These are phyloP conservation scores for Crax fasciolata DNA, from an alignment of 2,797 vertebrate genomes.

Conservation along the genomic window DNA sequence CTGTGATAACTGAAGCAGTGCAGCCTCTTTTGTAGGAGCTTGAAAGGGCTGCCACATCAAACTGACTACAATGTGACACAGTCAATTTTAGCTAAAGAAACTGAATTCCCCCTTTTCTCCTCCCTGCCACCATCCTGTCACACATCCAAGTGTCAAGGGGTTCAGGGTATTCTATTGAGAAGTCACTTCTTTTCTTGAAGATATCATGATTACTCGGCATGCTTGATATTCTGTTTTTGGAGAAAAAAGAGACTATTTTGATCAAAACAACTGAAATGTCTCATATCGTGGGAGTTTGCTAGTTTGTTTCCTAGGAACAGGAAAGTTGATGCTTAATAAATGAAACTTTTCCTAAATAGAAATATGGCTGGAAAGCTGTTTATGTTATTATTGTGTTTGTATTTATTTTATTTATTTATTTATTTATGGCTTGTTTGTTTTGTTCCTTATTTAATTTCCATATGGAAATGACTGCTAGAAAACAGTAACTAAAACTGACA, in stretches of 20 bases:
- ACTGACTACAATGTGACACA: background rate
- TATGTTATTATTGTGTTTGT: background rate
- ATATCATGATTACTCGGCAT: background rate
- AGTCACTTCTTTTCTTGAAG: background rate
- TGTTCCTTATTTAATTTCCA: background rate
- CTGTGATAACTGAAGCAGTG: fast-evolving
- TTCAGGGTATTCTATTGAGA: background rate
- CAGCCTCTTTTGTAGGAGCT: background rate
- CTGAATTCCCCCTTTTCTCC: background rate
- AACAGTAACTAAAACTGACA: background rate
- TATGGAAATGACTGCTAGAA: background rate
- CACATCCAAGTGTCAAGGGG: background rate
- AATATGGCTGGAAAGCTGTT: background rate
- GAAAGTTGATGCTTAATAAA: background rate
- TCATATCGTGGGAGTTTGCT: background rate
- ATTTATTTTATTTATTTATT: background rate
- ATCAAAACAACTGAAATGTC: background rate
- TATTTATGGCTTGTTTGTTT: background rate
- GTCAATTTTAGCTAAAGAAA: background rate
- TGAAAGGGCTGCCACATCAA: background rate
- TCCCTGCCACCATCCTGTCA: background rate
- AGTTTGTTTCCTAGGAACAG: background rate
- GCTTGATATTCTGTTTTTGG: background rate
- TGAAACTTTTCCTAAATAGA: background rate
- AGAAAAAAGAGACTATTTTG: background rate